Evolutionary conservation across 53 echinoderm and acorn worm genomes (phyloP), one percentile per base, ranked within the genome.

Genomic region (Antedon mediterranea): DNA sequence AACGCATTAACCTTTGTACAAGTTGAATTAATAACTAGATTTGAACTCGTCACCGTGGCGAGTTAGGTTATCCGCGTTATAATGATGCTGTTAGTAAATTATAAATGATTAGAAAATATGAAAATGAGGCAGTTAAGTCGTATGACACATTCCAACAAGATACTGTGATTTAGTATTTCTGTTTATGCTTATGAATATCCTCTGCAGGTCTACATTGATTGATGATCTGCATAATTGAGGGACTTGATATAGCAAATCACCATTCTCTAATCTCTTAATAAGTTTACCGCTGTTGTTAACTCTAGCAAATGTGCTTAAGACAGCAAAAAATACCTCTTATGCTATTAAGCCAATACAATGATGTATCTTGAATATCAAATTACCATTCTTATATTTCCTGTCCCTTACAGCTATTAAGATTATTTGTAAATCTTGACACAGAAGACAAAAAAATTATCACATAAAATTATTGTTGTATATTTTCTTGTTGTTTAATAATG

Each of bases 221-320:
- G 57, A 57, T 57, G 57, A 57, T 57, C 57, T 57, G 57, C 57
- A 57, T 57, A 57, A 57, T 57, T 57, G 57, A 57, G 57, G 57
- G 57, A 57, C 57, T 57, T 57, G 57, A 57, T 57, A 57, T 57
- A 57, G 57, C 57, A 26, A 57, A 57, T 57, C 57, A 57, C 57
- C 57, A 57, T 57, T 57, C 57, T 18, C 57, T 57, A 57, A 57
- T 57, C 57, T 57, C 57, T 57, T 57, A 57, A 57, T 57, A 57
- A 57, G 57, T 57, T 57, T 57, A 57, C 57, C 57, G 57, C 57
- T 57, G 57, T 57, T 57, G 57, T 57, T 57, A 57, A 57, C 57
- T 57, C 57, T 57, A 18, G 57, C 57, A 57, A 57, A 57, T 57
- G 57, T 57, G 57, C 57, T 57, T 57, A 57, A 57, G 57, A 57